Conservation (phyloP, 64 coral and sea anemone species). For the Actinia equina region DNA sequence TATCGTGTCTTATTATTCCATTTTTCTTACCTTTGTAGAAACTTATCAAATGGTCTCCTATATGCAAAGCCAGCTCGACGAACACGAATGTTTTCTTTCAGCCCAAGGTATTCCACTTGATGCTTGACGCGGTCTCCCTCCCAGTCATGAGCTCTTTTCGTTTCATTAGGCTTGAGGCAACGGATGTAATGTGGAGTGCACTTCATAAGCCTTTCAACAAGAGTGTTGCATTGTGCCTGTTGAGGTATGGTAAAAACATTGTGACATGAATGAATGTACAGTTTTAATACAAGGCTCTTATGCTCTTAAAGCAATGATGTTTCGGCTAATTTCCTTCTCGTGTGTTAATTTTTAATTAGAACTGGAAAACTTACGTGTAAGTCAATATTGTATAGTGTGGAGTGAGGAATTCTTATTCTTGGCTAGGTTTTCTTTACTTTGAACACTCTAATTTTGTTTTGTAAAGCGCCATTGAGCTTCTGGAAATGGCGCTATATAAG, state of each 20-base stretch:
- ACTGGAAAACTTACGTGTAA: too few species aligned
- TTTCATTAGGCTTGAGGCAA: slow-evolving; percentile 98
- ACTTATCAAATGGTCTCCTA: slow-evolving; percentile 87
- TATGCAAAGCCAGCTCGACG: slow-evolving; percentile 98
- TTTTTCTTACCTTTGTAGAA: slow-evolving; percentile 61
- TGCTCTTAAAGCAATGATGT: too few species aligned
- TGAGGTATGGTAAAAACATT: not conserved
- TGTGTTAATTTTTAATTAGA: too few species aligned
- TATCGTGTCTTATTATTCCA: too few species aligned
- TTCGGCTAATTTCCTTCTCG: too few species aligned
- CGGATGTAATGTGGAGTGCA: slow-evolving; percentile 98
- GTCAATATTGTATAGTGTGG: too few species aligned
- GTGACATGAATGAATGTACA: not conserved
- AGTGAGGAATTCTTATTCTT: too few species aligned
- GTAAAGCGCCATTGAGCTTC: too few species aligned
- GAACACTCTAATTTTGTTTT: too few species aligned
- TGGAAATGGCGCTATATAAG: too few species aligned
- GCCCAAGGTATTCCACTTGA: slow-evolving; percentile 92
- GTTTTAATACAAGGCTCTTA: not conserved
- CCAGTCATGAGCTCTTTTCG: slow-evolving; percentile 93
- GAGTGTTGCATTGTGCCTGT: not conserved
- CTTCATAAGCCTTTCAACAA: slow-evolving; percentile 73
- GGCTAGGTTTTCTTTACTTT: too few species aligned
- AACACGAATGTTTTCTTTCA: slow-evolving; percentile 97
- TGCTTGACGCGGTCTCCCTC: slow-evolving; percentile 84